phyloP scores from a whole-genome alignment of 1,140 invertebrate species.

The Elymnias hypermnestra region DNA sequence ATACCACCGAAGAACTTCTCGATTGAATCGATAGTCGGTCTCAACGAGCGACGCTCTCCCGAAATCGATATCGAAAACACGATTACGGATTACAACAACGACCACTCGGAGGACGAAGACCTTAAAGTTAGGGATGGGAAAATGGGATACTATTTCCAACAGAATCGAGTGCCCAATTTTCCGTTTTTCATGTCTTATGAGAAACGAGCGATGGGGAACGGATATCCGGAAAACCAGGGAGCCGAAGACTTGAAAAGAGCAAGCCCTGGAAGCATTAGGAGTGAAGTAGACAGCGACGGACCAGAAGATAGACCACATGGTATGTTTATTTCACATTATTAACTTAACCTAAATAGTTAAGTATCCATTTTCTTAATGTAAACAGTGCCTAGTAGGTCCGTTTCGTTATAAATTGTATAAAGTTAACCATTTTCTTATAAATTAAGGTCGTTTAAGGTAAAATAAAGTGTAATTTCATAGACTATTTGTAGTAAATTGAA shows the following conservation, averaged over 20 bases:
- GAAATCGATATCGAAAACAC: conserved; percentile 67
- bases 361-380: too few species aligned
- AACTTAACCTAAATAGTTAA: too few species aligned
- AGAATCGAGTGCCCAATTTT: conserved; percentile 62
- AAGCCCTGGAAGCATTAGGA: conserved; percentile 56
- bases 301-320: conserved; percentile 58
- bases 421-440: too few species aligned
- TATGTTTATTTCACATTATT: conserved; percentile 26
- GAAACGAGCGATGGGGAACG: conserved; percentile 37
- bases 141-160: conserved; percentile 59
- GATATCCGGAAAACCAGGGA: conserved; percentile 32
- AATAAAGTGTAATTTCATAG: too few species aligned
- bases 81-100: conserved; percentile 51
- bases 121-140: conserved; percentile 50
- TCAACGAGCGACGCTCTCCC: conserved; percentile 56
- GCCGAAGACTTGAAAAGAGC: conserved; percentile 56
- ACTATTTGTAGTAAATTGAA: too few species aligned
- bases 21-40: conserved; percentile 63
- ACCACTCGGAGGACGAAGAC: conserved; percentile 57
- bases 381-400: too few species aligned
- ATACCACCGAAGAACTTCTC: conserved; percentile 63
- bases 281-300: conserved; percentile 65
- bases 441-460: too few species aligned
- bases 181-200: conserved; percentile 68
- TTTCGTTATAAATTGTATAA: too few species aligned